Conservation (phyloP, 2,888 invertebrate genomes). For the Eilema depressum region DNA sequence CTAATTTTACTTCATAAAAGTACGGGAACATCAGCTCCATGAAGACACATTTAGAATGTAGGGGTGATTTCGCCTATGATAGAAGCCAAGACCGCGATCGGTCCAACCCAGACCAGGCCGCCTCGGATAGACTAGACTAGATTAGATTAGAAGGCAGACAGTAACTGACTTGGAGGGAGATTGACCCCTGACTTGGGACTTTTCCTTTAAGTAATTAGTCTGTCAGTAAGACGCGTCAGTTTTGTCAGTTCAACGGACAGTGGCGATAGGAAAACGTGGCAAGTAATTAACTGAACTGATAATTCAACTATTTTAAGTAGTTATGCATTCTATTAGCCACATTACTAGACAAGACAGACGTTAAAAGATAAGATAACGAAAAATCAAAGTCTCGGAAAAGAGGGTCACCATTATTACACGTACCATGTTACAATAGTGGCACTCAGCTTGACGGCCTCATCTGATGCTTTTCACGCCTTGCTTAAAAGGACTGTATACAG, state of each 20-base stretch:
- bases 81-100: not conserved
- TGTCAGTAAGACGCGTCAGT: conserved; percentile 42
- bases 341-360: conserved; percentile 25
- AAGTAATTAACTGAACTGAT: conserved; percentile 58
- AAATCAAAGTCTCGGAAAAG: no score
- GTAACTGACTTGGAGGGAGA: not conserved
- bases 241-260: conserved; percentile 61
- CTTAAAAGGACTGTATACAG: no score
- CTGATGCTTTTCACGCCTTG: no score
- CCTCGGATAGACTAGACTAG: not conserved
- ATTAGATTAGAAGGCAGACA: not conserved
- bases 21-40: no score
- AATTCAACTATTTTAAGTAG: conserved; percentile 38
- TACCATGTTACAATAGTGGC: no score
- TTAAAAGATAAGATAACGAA: no score
- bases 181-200: not conserved
- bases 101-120: not conserved
- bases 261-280: conserved; percentile 63
- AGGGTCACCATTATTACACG: no score
- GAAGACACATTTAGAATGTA: no score
- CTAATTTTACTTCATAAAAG: no score
- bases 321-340: conserved; percentile 46
- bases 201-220: conserved; percentile 4
- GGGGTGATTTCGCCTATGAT: not conserved
- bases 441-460: no score